A percentile compares a stretch with the other conserved stretches of the same genome.
Evolutionary conservation across 2,113 vertebrate species (phyloP).

Genomic region (Anoura caudifer): DNA sequence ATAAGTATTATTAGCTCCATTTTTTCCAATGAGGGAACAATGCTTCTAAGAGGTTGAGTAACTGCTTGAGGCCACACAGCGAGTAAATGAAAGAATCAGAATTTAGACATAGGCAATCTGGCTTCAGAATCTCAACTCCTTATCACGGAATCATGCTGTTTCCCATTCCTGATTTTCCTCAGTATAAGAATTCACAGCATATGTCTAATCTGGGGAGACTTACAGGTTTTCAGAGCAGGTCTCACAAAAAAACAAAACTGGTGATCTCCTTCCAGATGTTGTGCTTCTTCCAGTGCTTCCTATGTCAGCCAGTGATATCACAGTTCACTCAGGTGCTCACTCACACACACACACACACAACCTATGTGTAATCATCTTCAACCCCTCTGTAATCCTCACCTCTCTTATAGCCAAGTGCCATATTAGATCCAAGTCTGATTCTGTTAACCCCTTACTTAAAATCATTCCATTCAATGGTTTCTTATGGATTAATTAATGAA

Average conservation of each 20-base stretch:
- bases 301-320: accelerated
- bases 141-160: background rate
- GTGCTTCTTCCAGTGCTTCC: background rate
- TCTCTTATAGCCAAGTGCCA: background rate
- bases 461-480: background rate
- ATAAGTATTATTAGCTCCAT: conserved; percentile 40
- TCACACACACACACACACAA: background rate
- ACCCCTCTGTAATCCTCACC: background rate
- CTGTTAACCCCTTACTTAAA: background rate
- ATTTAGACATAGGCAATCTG: background rate
- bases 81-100: background rate
- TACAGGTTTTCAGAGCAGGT: background rate
- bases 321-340: background rate
- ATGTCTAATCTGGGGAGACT: background rate
- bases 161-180: background rate
- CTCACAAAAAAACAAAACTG: background rate
- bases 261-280: background rate
- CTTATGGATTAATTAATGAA: background rate
- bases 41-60: background rate
- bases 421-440: background rate
- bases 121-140: background rate
- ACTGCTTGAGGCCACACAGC: background rate
- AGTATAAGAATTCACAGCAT: background rate
- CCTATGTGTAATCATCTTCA: background rate
- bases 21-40: background rate